phyloP scores from a whole-genome alignment of 2,888 invertebrate species.

The Phaedon cochleariae region DNA sequence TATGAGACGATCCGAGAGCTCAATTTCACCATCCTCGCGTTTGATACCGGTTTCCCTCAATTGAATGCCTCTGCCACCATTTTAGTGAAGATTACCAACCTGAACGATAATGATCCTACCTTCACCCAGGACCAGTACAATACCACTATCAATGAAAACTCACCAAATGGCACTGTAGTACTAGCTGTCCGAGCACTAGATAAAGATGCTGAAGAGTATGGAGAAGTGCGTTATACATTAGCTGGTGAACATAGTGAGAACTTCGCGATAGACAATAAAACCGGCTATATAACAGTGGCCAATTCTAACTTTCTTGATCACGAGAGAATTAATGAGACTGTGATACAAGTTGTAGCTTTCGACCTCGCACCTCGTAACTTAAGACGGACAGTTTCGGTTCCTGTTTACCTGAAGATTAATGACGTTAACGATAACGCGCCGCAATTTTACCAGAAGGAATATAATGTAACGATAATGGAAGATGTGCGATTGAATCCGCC shows the following conservation, averaged over 20 bases:
- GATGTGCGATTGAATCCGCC: slow-evolving; percentile 83
- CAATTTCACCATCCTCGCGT: slow-evolving; percentile 82
- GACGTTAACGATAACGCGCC: slow-evolving; percentile 94
- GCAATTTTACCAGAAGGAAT: slow-evolving; percentile 78
- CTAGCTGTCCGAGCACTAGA: slow-evolving; percentile 80
- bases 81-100: slow-evolving; percentile 78
- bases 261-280: slow-evolving; percentile 76
- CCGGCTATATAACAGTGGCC: slow-evolving; percentile 81
- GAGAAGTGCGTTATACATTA: slow-evolving; percentile 79
- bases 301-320: slow-evolving; percentile 79
- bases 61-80: slow-evolving; percentile 81
- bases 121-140: slow-evolving; percentile 76
- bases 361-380: slow-evolving; percentile 79
- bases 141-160: slow-evolving; percentile 79
- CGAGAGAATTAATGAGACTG: slow-evolving; percentile 75
- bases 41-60: slow-evolving; percentile 88
- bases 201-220: slow-evolving; percentile 80
- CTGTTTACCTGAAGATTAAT: slow-evolving; percentile 78
- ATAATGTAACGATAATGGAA: slow-evolving; percentile 84
- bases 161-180: slow-evolving; percentile 76
- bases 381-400: slow-evolving; percentile 77
- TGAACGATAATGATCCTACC: slow-evolving; percentile 87
- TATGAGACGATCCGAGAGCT: slow-evolving; percentile 80
- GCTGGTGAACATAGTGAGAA: slow-evolving; percentile 77
- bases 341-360: slow-evolving; percentile 80